These are phyloP conservation scores for Cataglyphis livida DNA, from an alignment of 2,888 invertebrate species.

Conservation along the genomic window DNA sequence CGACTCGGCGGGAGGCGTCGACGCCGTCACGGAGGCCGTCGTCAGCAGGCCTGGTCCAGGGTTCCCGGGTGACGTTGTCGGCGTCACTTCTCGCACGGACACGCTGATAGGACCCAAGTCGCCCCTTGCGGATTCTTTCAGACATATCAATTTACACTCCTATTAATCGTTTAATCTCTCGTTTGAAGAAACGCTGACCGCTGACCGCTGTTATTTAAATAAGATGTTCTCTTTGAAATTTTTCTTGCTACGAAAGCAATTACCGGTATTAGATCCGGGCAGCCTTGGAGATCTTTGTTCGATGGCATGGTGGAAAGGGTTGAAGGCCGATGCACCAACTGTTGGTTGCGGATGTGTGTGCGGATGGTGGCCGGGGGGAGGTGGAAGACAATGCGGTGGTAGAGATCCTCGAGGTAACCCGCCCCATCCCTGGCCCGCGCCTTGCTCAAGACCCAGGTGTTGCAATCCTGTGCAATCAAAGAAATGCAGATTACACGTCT, in stretches of 20 bases:
- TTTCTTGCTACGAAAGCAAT: constrained; percentile 18
- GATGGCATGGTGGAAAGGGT: constrained; percentile 84
- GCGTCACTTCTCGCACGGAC: constrained; percentile 82
- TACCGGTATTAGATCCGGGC: constrained; percentile 76
- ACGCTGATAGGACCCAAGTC: constrained; percentile 83
- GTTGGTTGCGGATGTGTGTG: constrained; percentile 80
- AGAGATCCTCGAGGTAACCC: constrained; percentile 82
- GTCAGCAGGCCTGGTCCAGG: constrained; percentile 83
- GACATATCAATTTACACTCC: constrained; percentile 44
- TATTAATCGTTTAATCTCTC: constrained; percentile 26
- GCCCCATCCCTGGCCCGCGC: constrained; percentile 83
- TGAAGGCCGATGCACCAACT: constrained; percentile 83
- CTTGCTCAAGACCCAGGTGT: constrained; percentile 83
- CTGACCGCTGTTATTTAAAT: background rate
- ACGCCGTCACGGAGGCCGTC: constrained; percentile 81
- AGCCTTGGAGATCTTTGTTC: constrained; percentile 84
- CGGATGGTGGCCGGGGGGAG: constrained; percentile 82
- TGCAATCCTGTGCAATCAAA: constrained; percentile 81
- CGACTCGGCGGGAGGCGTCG: constrained; percentile 82
- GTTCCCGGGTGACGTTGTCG: constrained; percentile 81
- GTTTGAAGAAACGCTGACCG: background rate
- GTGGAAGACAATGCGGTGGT: constrained; percentile 84
- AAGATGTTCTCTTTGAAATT: background rate
- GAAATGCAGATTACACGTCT: constrained; percentile 67
- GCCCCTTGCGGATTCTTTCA: constrained; percentile 80